Base-by-base conservation (phyloP, 2,888 invertebrate genomes). In the Apocheima hispidaria region DNA sequence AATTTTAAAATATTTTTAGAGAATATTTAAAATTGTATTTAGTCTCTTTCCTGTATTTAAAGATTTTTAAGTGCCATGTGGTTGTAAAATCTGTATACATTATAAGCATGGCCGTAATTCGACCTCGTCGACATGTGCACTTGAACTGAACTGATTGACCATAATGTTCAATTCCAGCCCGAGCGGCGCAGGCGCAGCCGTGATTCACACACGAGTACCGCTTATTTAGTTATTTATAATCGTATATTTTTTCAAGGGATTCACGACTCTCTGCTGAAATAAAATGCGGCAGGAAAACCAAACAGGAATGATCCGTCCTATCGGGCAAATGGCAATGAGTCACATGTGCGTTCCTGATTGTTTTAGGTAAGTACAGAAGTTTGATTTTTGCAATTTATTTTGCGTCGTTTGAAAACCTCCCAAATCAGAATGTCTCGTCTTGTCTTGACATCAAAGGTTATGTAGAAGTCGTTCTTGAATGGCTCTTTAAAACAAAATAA, bases 121-220 rank as follows among this genome's bases (percentile, higher is more conserved):
- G 86, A 86, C 86, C 86, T 77, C 73, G 69, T 66, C 75, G 66
- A 73, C 65, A 59, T 65, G 75, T 78, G 84, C 87, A 87, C 89
- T 90, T 90, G 90, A 90, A 87, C 88, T 90, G 90, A 90, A 87
- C 88, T 87, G 84, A 89, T 89, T 89, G 89, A 82, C 83, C 86
- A 86, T 86, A 84, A 59, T 65, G 74, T 72, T 79, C 84, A 84
- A 84, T 83, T 83, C 78, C 73, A 65, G 46, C 73, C 71, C 62
- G 62, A 68, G 65, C 60, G 66, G 71, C 70, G 72, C 74, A 65
- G 30, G 69, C 66, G 70, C 69, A 66, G 58, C 60, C 26, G 71
- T 80, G 81, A 83, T 79, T 84, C 83, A 81, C 72, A 43, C 33
- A 44, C 62, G 48, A 14, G 14, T 36, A 49, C 38, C 40, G 40